phyloP scores from a whole-genome alignment of 2,888 invertebrate species.

The Rotaria macrura region DNA sequence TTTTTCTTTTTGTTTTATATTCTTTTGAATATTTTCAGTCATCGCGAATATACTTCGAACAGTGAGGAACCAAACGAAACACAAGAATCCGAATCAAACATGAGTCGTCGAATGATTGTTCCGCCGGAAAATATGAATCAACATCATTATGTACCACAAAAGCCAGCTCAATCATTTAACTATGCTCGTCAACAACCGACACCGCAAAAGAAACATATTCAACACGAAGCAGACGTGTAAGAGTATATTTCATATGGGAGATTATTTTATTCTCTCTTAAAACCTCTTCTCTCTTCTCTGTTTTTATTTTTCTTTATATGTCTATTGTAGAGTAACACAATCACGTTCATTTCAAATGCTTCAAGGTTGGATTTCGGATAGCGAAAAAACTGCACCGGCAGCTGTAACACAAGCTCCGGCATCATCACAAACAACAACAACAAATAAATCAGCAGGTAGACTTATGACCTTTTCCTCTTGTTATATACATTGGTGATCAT shows the following conservation, averaged over 20 bases:
- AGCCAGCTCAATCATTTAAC: constrained; percentile 20
- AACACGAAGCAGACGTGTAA: constrained; percentile 25
- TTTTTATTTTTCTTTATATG: not conserved
- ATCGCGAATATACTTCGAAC: constrained; percentile 10
- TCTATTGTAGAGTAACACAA: constrained; percentile 25
- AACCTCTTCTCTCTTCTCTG: too few relatives aligned
- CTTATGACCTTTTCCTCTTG: not conserved
- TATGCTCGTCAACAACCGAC: constrained; percentile 12
- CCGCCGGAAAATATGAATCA: not conserved
- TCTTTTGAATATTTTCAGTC: not conserved
- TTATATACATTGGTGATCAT: not conserved
- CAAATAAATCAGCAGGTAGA: not conserved
- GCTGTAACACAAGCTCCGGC: not conserved
- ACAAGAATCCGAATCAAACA: not conserved
- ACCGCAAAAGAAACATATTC: constrained; percentile 1
- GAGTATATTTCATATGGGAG: not conserved
- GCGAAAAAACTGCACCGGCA: constrained; percentile 26
- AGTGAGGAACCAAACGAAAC: not conserved
- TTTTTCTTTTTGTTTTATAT: not conserved
- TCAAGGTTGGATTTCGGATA: constrained; percentile 32
- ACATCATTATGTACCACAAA: constrained; percentile 21
- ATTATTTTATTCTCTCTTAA: not conserved
- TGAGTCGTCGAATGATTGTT: constrained; percentile 2
- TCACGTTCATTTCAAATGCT: constrained; percentile 34
- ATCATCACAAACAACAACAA: not conserved